A percentile compares a stretch with the other conserved stretches of the same genome.
Conservation (phyloP, 2,797 vertebrate genomes). For the Malacoctenus gilli region DNA sequence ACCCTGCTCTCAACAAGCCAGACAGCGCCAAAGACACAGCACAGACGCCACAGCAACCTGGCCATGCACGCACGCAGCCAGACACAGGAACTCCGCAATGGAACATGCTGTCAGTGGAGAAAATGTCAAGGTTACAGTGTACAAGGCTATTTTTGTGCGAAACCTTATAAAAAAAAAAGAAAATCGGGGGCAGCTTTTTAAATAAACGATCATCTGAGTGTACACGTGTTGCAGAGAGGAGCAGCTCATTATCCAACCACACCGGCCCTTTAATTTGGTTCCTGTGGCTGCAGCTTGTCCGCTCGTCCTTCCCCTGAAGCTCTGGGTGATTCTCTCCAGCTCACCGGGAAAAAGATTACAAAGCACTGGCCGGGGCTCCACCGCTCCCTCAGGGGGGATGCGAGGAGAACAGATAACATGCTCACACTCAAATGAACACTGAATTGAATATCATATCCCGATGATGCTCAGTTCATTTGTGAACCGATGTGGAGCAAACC, state of each 20-base stretch:
- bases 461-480: slow-evolving; percentile 20
- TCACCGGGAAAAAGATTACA: slow-evolving; percentile 34
- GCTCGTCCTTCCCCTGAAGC: slow-evolving; percentile 10
- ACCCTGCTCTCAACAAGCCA: slow-evolving; percentile 77
- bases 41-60: slow-evolving; percentile 53
- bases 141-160: background rate
- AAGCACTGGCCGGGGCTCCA: slow-evolving; percentile 15
- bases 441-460: slow-evolving; percentile 6
- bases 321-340: slow-evolving; percentile 29
- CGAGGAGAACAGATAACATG: slow-evolving; percentile 3
- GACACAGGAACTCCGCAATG: slow-evolving; percentile 2
- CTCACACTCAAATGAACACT: slow-evolving; percentile 20
- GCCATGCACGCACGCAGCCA: slow-evolving; percentile 14
- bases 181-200: too few relatives aligned
- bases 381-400: slow-evolving; percentile 1
- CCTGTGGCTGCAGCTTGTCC: slow-evolving; percentile 26
- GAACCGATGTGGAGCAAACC: slow-evolving; percentile 6
- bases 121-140: slow-evolving; percentile 17
- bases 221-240: too few relatives aligned
- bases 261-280: slow-evolving; percentile 29
- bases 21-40: slow-evolving; percentile 66
- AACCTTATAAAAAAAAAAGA: background rate
- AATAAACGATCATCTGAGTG: too few relatives aligned
- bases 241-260: background rate
- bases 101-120: slow-evolving; percentile 1